Base-by-base conservation (phyloP, 1,140 invertebrate genomes). In the Tetragonula clypearis region DNA sequence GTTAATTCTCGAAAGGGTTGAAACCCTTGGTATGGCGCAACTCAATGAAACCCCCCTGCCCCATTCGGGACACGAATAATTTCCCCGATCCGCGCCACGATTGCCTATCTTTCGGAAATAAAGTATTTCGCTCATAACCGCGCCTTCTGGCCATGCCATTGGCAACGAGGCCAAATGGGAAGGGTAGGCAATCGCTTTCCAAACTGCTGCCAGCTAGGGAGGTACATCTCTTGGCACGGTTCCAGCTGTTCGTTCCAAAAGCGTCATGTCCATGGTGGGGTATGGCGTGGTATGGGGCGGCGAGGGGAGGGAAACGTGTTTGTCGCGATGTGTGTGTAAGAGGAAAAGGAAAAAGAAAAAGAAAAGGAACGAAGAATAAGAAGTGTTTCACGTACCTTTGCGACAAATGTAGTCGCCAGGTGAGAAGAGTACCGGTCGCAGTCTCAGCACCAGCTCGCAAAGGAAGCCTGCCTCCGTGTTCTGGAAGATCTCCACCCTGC, bases 381-480 rank as follows among this genome's bases (percentile, higher is more conserved):
- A 41, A n/a, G n/a, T n/a, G 30, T 17, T 21, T 0, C 12, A 35
- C 93, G 95, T 96, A 99, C 98, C 99, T 98, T 99, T 99, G 92
- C 99, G 97, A 95, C 99, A 99, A 94, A 99, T 99, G 95, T 99
- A 99, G 96, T 99, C 99, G 82, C 99, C 98, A 60, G 99, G 99
- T 92, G 98, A 99, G 95, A 99, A 99, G 78, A 99, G 96, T 30
- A 99, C 99, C 60, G 99, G 99, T 91, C 98, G 96, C 82, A 99
- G 96, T 93, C 98, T 96, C 66, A 99, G 96, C 80, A 99, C 99
- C 84, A 99, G 96, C 95, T 99, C 99, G 95, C 99, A 99, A 41
- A 99, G 96, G 96, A 99, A 99, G 55, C 99, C 99, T 60, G 99
- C 99, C 95, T 99, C 99, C 8, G 99, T 99, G 94, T 99, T 99